These are phyloP conservation scores for Acleris sparsana DNA, from an alignment of 2,888 invertebrate species.

Conservation along the genomic window DNA sequence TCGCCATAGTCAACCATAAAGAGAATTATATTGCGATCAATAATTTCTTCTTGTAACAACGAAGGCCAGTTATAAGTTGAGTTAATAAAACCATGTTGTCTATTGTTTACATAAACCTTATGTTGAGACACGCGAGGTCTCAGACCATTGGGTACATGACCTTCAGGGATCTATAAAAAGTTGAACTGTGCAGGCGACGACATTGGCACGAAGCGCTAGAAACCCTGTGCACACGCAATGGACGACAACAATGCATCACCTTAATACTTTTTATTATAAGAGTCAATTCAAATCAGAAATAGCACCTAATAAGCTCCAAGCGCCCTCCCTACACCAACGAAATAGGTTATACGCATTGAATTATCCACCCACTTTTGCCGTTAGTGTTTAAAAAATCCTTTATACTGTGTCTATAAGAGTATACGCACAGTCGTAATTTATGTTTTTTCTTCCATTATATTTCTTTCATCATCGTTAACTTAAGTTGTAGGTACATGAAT, in stretches of 20 bases:
- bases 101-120: conserved; percentile 59
- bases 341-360: no score
- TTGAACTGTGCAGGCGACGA: conserved; percentile 62
- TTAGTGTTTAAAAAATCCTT: no score
- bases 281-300: background rate
- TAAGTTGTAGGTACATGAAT: no score
- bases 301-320: no score
- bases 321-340: no score
- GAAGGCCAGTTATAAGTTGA: conserved; percentile 29
- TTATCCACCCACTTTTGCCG: no score
- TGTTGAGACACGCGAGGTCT: conserved; percentile 65
- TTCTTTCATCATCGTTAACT: no score
- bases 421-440: no score
- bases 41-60: conserved; percentile 8
- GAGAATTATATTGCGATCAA: conserved; percentile 5
- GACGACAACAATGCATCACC: conserved; percentile 53
- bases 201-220: conserved; percentile 74
- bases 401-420: no score
- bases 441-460: no score
- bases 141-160: conserved; percentile 66
- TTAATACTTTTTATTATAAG: conserved; percentile 37
- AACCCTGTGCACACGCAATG: conserved; percentile 75
- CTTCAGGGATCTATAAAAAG: conserved; percentile 71
- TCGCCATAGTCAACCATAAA: conserved; percentile 20
- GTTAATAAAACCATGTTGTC: conserved; percentile 36